Conservation (phyloP, 2,888 invertebrate species). For the Escarpia spicata region DNA sequence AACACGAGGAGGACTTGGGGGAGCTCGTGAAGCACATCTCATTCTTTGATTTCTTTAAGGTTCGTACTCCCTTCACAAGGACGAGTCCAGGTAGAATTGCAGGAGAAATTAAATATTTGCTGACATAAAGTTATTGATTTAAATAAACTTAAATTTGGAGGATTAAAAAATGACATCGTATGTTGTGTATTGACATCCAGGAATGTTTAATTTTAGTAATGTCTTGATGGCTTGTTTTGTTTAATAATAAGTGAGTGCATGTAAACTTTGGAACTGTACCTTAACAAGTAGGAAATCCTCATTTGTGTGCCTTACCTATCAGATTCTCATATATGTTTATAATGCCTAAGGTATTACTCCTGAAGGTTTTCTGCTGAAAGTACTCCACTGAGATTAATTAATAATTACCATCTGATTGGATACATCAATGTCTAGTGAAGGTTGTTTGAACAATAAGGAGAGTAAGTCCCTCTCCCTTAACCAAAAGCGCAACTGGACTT, state of each 20-base stretch:
- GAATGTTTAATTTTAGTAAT: background rate
- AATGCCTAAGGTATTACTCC: too few species aligned
- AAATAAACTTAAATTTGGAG: background rate
- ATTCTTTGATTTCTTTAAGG: conserved; percentile 94
- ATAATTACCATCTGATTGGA: background rate
- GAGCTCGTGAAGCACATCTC: conserved; percentile 85
- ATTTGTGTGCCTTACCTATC: background rate
- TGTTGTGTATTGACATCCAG: background rate
- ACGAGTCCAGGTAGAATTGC: background rate
- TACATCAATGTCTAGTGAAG: background rate
- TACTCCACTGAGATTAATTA: too few species aligned
- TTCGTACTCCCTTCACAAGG: conserved; percentile 61
- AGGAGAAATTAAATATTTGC: background rate
- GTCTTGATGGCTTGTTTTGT: background rate
- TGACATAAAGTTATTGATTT: background rate
- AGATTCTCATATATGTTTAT: too few species aligned
- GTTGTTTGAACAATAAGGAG: background rate
- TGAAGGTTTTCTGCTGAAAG: too few species aligned
- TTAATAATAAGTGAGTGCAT: too few species aligned
- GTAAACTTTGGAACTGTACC: too few species aligned
- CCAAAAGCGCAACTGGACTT: too few species aligned
- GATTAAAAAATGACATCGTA: background rate
- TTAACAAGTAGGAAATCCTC: background rate
- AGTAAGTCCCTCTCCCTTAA: too few species aligned
- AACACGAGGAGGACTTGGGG: conserved; percentile 85